These are phyloP conservation scores for Nerophis lumbriciformis DNA, from an alignment of 2,113 vertebrate genomes.

Conservation along the genomic window DNA sequence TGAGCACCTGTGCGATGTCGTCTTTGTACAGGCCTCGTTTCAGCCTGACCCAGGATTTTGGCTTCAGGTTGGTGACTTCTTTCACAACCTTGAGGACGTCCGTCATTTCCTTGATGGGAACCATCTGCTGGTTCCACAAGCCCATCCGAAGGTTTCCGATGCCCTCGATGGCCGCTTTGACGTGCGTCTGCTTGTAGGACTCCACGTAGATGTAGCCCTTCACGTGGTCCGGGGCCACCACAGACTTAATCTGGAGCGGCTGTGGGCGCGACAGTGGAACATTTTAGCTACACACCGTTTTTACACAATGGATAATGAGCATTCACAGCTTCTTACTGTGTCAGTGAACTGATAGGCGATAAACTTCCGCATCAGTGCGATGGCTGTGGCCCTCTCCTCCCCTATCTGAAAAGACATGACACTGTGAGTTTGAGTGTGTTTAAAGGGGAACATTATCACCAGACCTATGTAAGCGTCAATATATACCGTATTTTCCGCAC, in stretches of 20 bases:
- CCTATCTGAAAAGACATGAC: conserved; percentile 75
- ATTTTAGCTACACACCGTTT: neutral
- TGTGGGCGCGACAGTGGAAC: conserved; percentile 33
- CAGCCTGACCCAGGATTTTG: conserved; percentile 94
- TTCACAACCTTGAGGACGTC: conserved; percentile 96
- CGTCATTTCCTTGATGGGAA: conserved; percentile 97
- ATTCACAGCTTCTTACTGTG: conserved; percentile 69
- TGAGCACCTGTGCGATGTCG: conserved; percentile 87
- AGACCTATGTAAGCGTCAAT: too few relatives aligned
- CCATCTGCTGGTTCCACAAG: conserved; percentile 99
- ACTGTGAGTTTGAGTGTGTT: neutral
- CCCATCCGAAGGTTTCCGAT: conserved; percentile 92
- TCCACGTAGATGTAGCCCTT: conserved; percentile 95
- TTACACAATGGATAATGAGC: too few relatives aligned
- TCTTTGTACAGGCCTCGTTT: conserved; percentile 95
- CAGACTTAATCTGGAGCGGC: conserved; percentile 93
- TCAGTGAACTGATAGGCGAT: conserved; percentile 96
- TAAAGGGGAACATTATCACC: too few relatives aligned
- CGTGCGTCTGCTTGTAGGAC: conserved; percentile 95
- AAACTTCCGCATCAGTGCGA: conserved; percentile 93
- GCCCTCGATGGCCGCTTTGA: conserved; percentile 92
- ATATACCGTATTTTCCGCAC: too few relatives aligned
- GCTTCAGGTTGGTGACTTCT: conserved; percentile 94
- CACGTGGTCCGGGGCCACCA: conserved; percentile 90
- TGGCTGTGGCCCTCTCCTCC: conserved; percentile 86